Evolutionary conservation across 2,113 vertebrate species (phyloP), one percentile per base, ranked within the genome.

Genomic region (Pteruthius melanotis): DNA sequence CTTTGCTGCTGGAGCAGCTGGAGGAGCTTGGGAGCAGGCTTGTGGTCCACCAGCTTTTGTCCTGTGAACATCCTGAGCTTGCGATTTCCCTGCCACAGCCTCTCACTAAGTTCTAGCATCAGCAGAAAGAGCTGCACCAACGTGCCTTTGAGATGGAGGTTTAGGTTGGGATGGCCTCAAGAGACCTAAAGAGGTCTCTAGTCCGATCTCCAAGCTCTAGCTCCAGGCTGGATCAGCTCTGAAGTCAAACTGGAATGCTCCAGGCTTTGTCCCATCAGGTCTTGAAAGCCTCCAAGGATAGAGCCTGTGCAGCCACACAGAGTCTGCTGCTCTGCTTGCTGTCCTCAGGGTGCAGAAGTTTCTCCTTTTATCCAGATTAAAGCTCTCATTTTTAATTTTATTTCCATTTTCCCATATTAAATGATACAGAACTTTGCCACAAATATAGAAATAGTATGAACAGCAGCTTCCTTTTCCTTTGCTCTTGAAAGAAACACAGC

Each of bases 1-100:
- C 30, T 33, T 37, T 81, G 31, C 50, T 42, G 39, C n/a, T 15
- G 42, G 28, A 72, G 81, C 77, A 64, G 69, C 64, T 30, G 31
- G 24, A 72, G 26, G 22, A 53, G 39, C 2, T 2, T 0, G 0
- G n/a, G 31, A 74, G 7, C 9, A 54, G 28, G 27, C n/a, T 31
- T 37, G 15, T 78, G 42, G 31, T 50, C 33, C 31, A 33, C 26
- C 76, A 50, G 15, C 64, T 69, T 85, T 69, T 39, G 40, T 61
- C 44, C 57, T 35, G 37, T 37, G 65, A 53, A 45, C 2, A 8
- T 49, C 35, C 61, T 11, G 14, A 3, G 2, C 21, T 54, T 6
- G 0, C 19, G n/a, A 56, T 85, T 69, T 93, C 75, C 63, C 40
- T 61, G 27, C 39, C 24, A 10, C 44, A 64, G 40, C 53, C 42